Conservation (phyloP, 2,113 vertebrate genomes). For the Megaceryle maxima region DNA sequence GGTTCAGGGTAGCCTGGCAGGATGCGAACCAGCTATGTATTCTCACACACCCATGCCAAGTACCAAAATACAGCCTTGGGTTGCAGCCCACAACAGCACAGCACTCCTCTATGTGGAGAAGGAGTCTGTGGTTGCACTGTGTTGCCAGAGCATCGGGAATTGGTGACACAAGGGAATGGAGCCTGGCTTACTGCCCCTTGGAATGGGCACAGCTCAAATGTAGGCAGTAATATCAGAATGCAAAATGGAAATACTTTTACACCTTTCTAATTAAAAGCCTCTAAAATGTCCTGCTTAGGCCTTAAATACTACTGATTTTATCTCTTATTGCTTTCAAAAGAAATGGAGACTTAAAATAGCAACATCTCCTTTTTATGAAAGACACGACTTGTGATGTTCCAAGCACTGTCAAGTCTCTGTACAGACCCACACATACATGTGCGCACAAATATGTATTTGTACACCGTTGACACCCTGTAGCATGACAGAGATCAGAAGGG, state of each 20-base stretch:
- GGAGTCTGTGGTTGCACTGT: neutral
- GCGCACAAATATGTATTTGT: neutral
- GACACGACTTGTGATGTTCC: neutral
- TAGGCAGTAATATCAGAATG: neutral
- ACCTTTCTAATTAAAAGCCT: neutral
- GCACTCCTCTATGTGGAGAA: neutral
- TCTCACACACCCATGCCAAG: neutral
- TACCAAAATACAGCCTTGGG: neutral
- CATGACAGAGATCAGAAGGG: neutral
- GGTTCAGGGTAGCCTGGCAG: neutral
- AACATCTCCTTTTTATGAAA: neutral
- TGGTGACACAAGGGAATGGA: accelerated
- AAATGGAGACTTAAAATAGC: neutral
- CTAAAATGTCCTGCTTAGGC: neutral
- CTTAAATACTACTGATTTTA: neutral
- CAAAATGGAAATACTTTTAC: neutral
- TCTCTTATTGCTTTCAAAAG: neutral
- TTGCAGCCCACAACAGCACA: neutral
- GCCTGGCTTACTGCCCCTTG: neutral
- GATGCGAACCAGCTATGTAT: accelerated
- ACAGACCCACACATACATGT: neutral
- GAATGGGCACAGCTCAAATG: accelerated
- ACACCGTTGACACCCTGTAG: neutral
- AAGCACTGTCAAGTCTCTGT: neutral
- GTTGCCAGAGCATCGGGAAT: neutral